Evolutionary conservation across 2,888 invertebrate species (phyloP), one percentile per base, ranked within the genome.

Genomic region (Phanerotoma sp.): DNA sequence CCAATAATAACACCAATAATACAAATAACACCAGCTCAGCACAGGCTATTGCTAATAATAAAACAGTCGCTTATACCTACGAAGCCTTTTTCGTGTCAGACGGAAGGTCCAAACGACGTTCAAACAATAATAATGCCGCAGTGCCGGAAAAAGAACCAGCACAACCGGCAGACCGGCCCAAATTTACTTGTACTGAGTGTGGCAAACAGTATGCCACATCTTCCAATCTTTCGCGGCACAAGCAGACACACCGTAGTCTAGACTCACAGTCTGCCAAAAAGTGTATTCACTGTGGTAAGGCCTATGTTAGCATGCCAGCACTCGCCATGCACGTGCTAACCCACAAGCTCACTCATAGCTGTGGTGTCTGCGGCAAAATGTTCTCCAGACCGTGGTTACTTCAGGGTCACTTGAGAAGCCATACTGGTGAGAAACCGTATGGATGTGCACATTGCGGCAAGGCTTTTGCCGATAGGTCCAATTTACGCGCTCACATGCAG

Each of bases 301-400:
- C 94, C n/a, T 98, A 98, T 80, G 97, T 98, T 47, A 93, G 93
- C 67, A 97, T 97, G 96, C 97, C 97, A 0, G 97, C 97, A 1
- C 83, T 97, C 50, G 94, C 96, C 44, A 96, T 93, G 90, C 94
- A 93, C 78, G 86, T 93, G 61, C 84, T 91, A 49, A 96, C 95
- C 40, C 97, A 98, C 82, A 94, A 94, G 74, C 84, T 96, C 68
- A 87, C 89, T 18, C 96, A 97, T 81, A 89, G 89, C 68, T 98
- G 97, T 78, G 87, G 88, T 55, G 88, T 94, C 30, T 97, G 97
- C 79, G 93, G 93, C 52, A 98, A 97, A 77, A 86, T 92, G 73
- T 97, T 98, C 81, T 94, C 93, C 9, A 83, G 97, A 28, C 95
- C 96, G n/a, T 97, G 97, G 96, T 83, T 97, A 51, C 84, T 93